Evolutionary conservation across 2,888 invertebrate genomes (phyloP), one percentile per base, ranked within the genome.

Genomic region (Therioaphis trifolii): DNA sequence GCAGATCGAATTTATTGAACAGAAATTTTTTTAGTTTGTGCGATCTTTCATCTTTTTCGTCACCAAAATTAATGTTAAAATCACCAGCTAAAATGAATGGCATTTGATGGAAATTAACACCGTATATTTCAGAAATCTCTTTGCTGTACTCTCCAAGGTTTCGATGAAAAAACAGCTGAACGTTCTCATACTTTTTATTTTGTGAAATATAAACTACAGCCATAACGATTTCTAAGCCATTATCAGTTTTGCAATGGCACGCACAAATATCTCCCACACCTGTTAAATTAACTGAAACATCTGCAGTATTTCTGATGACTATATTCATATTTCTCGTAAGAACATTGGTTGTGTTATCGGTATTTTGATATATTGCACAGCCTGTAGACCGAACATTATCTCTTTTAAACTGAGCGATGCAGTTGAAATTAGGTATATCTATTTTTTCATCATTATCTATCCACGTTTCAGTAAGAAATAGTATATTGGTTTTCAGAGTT

Each of bases 371-470:
- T 7, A 74, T 74, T 29, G 74, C 74, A 14, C 21, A 18, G 7
- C 69, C 74, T 27, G 15, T 52, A 24, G 49, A 12, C 24, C 52
- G 21, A 29, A 49, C 74, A 29, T 12, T 29, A 29, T 74, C 52
- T 18, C 49, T n/a, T 52, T 74, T 74, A 18, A 74, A 74, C 9
- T 74, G 27, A 24, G 52, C 55, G 4, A 74, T 74, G 52, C 74
- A 74, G 15, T 55, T 27, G 24, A 52, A 74, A 52, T 55, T 55
- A 3, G 74, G 49, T 49, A 74, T 29, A 14, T 74, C 74, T 9
- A 74, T 49, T 4, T 74, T 21, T 49, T 69, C 27, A 18, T 69
- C 40, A 18, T 69, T 35, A 35, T 69, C 15, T 21, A 35, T 35
- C 69, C 69, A 69, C 5, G 69, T 69, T 69, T 69, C 40, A 15